Evolutionary conservation across 2,797 vertebrate genomes (phyloP), one percentile per base, ranked within the genome.

Genomic region (Meriones psammophilus): DNA sequence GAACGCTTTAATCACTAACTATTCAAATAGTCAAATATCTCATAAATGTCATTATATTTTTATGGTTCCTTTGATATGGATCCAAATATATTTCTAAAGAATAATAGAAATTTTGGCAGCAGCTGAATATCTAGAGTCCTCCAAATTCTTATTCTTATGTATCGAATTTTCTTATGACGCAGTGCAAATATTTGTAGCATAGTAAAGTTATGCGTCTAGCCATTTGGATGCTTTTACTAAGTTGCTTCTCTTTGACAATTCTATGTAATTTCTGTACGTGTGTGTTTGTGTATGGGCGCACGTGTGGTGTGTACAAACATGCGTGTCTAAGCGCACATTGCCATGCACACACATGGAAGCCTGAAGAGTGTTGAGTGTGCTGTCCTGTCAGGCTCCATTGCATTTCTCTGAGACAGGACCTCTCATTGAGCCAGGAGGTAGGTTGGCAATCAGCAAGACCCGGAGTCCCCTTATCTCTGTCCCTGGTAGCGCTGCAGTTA

Each of bases 21-120:
- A 96, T 56, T 91, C 30, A 87, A 69, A 60, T 24, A 92, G 36
- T 54, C n/a, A 91, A 91, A 91, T 91, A 58, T 60, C 54, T 91
- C 66, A 60, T 92, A 90, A 94, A 77, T 92, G 12, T 77, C 22
- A n/a, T 62, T 66, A 36, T 88, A 77, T 85, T 89, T 84, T 54
- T 88, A 92, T 24, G 39, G n/a, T 76, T 85, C 78, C 15, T 76
- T 89, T 89, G 77, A 60, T 68, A 69, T 73, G 56, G 10, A 88
- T 81, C 58, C 39, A 86, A 96, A 66, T 71, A 79, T 28, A 50
- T 78, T 84, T 94, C 91, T 91, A 91, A 88, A 77, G 39, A 91
- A 64, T 73, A 91, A 83, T 71, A 89, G 58, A 92, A 90, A 33
- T 46, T 24, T 95, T 92, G 71, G 26, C 66, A 71, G 33, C 50